Conservation (phyloP, 2,888 invertebrate species). For the Capitulum mitella region DNA sequence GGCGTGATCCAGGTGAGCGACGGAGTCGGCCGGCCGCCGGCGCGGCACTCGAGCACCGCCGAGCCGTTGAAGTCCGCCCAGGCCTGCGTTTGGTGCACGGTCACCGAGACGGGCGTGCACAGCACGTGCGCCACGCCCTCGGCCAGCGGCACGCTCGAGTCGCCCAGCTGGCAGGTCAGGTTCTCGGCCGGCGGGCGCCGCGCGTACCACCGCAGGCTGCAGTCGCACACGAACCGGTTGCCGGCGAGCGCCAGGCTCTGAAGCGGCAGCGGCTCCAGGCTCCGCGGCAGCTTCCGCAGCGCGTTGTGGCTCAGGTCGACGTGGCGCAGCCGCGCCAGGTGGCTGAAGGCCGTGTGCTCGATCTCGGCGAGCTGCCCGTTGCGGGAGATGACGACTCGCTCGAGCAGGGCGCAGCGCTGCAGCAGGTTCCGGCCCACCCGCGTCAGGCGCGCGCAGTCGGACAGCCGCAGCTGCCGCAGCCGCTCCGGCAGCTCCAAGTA, state of each 20-base stretch:
- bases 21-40: slow-evolving; percentile 33
- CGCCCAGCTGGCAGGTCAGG: slow-evolving; percentile 28
- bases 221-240: slow-evolving; percentile 31
- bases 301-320: not conserved
- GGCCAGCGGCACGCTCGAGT: slow-evolving; percentile 28
- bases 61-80: slow-evolving; percentile 29
- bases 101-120: slow-evolving; percentile 30
- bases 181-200: slow-evolving; percentile 26
- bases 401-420: slow-evolving; percentile 28
- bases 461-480: slow-evolving; percentile 29
- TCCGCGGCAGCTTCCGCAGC: slow-evolving; percentile 16
- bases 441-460: slow-evolving; percentile 32
- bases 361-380: slow-evolving; percentile 31
- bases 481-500: slow-evolving; percentile 30
- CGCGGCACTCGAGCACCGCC: slow-evolving; percentile 34
- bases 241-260: slow-evolving; percentile 29
- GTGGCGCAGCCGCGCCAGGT: not conserved
- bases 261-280: slow-evolving; percentile 31
- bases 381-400: slow-evolving; percentile 30
- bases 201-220: slow-evolving; percentile 12
- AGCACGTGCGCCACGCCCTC: slow-evolving; percentile 28
- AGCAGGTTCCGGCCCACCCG: slow-evolving; percentile 33
- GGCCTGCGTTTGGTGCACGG: slow-evolving; percentile 29
- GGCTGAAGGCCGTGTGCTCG: not conserved
- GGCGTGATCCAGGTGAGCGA: slow-evolving; percentile 33